Evolutionary conservation across 1,140 invertebrate genomes (phyloP).

Genomic region (Sitodiplosis mosellana): DNA sequence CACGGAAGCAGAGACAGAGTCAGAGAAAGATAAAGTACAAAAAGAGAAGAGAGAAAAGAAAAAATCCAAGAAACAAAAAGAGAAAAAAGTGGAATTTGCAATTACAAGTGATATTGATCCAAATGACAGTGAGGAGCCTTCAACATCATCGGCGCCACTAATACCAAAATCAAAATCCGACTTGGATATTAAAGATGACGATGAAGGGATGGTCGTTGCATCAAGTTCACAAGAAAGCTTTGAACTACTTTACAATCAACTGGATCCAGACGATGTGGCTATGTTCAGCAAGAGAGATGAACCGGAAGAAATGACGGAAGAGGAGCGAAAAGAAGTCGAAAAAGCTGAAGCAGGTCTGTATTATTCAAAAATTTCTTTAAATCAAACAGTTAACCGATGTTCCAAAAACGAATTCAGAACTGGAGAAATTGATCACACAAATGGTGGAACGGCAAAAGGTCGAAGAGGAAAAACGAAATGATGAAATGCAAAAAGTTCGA

Average conservation of each 20-base stretch:
- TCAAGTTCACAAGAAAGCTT: too few relatives aligned
- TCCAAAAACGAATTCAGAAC: neutral
- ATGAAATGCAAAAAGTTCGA: neutral
- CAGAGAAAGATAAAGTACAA: conserved; percentile 11
- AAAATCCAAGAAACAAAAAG: neutral
- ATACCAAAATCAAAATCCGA: too few relatives aligned
- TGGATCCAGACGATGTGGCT: too few relatives aligned
- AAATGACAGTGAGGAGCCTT: neutral
- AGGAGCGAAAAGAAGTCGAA: neutral
- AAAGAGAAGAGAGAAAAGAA: neutral
- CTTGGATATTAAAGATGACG: too few relatives aligned
- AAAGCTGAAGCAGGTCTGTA: neutral
- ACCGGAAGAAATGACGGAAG: neutral
- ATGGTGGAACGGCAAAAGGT: neutral
- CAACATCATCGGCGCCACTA: neutral
- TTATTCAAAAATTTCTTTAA: neutral
- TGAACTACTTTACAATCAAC: too few relatives aligned
- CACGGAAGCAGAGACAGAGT: too few relatives aligned
- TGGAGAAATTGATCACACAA: conserved; percentile 3
- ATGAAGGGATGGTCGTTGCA: too few relatives aligned
- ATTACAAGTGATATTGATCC: neutral
- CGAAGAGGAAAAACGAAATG: neutral
- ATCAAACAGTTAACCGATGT: neutral
- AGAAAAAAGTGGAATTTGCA: neutral
- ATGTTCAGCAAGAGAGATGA: neutral